These are phyloP conservation scores for Drosophila pruinosa DNA, from an alignment of 1,140 invertebrate species.

Conservation along the genomic window DNA sequence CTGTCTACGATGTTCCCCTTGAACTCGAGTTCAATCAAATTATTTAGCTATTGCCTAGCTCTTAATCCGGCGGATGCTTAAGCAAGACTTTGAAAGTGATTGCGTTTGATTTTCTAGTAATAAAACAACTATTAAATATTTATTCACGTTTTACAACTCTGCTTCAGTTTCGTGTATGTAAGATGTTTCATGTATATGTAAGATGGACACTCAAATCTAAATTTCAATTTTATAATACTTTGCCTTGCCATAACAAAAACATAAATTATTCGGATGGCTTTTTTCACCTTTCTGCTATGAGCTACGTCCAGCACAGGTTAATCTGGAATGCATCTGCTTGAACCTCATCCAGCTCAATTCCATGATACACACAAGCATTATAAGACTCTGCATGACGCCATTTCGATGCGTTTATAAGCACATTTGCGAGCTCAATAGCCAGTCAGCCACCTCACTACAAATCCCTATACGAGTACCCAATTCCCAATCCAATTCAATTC, in stretches of 20 bases:
- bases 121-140: too few relatives aligned
- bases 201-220: too few relatives aligned
- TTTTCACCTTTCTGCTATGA: neutral
- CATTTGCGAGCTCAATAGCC: slow-evolving; percentile 42
- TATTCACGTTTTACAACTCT: too few relatives aligned
- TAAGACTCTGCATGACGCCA: slow-evolving; percentile 43
- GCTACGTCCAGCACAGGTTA: neutral
- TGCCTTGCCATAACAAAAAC: neutral
- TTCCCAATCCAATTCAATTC: slow-evolving; percentile 15
- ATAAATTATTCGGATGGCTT: too few relatives aligned
- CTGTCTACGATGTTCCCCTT: slow-evolving; percentile 34
- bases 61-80: neutral
- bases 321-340: neutral
- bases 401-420: slow-evolving; percentile 43
- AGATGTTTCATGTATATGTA: too few relatives aligned
- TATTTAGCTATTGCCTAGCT: neutral
- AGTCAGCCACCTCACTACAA: neutral
- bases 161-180: too few relatives aligned
- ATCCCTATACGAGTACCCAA: neutral
- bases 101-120: too few relatives aligned
- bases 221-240: neutral
- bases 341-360: neutral
- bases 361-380: neutral
- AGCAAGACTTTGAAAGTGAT: neutral
- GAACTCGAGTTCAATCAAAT: slow-evolving; percentile 34